These are phyloP conservation scores for Sinhomidia bicolor DNA, from an alignment of 2,888 invertebrate species.

Conservation along the genomic window DNA sequence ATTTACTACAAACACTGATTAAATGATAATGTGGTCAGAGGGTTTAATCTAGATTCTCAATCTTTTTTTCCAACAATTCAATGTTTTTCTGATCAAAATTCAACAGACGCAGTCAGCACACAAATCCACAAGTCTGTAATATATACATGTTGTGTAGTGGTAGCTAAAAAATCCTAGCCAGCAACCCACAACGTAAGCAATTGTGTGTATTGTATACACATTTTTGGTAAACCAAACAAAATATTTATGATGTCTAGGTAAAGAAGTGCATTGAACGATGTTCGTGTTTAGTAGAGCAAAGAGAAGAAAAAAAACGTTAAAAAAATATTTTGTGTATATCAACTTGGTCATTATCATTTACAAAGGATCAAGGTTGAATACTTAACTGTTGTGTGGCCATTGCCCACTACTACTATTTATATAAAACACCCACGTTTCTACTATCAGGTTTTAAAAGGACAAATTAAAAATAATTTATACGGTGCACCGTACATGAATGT, in stretches of 20 bases:
- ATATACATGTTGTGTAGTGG: no score
- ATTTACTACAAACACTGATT: slow-evolving; percentile 1
- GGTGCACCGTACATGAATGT: no score
- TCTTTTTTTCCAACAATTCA: slow-evolving; percentile 16
- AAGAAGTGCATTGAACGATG: slow-evolving; percentile 67
- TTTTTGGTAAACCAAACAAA: background rate
- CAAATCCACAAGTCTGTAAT: no score
- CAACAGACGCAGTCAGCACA: background rate
- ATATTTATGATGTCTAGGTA: background rate
- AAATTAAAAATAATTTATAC: no score
- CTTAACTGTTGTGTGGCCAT: background rate
- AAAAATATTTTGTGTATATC: slow-evolving; percentile 25
- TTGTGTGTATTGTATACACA: background rate
- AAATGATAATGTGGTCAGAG: slow-evolving; percentile 18
- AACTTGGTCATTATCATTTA: slow-evolving; percentile 39
- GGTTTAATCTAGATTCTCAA: slow-evolving; percentile 4
- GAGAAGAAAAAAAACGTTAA: slow-evolving; percentile 38
- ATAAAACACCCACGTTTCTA: no score
- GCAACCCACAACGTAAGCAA: background rate
- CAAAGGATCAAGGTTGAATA: slow-evolving; percentile 57
- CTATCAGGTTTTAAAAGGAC: no score
- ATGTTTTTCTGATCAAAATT: slow-evolving; percentile 11
- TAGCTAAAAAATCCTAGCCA: background rate
- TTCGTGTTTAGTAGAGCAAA: slow-evolving; percentile 67
- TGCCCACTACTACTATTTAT: background rate